Percentiles rank a stretch among this genome's conserved stretches.
These are phyloP conservation scores for Gnathonemus longibarbis DNA, from an alignment of 2,113 vertebrate species.

Conservation along the genomic window DNA sequence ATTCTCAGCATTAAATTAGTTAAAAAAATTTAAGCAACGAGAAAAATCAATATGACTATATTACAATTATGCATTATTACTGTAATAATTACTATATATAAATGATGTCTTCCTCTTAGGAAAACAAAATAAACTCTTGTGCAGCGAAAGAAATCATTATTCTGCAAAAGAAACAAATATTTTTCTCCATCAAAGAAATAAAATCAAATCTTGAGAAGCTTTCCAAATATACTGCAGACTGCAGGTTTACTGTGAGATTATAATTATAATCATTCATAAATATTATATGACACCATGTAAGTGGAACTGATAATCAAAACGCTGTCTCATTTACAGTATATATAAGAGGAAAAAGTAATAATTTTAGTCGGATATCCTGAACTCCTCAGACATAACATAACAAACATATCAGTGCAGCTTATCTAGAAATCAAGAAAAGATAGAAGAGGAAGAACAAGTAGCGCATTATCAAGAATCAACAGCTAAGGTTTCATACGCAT, in stretches of 20 bases:
- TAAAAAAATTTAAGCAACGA: slow-evolving; percentile 18
- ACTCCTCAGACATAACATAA: slow-evolving; percentile 43
- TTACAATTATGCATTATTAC: slow-evolving; percentile 53
- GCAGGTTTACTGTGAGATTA: slow-evolving; percentile 39
- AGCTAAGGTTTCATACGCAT: not conserved
- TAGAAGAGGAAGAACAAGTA: not conserved
- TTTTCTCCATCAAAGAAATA: slow-evolving; percentile 26
- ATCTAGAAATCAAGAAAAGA: slow-evolving; percentile 25
- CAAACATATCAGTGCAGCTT: slow-evolving; percentile 37
- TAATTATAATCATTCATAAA: slow-evolving; percentile 53
- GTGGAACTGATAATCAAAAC: slow-evolving; percentile 46
- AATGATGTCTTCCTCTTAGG: slow-evolving; percentile 47
- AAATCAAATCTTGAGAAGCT: slow-evolving; percentile 32
- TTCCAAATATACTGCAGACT: slow-evolving; percentile 27
- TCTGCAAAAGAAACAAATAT: slow-evolving; percentile 35
- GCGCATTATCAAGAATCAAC: slow-evolving; percentile 13
- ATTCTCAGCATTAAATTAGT: not conserved
- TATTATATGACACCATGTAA: slow-evolving; percentile 47
- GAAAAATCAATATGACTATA: slow-evolving; percentile 45
- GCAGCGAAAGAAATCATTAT: slow-evolving; percentile 42
- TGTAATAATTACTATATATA: slow-evolving; percentile 39
- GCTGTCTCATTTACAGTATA: slow-evolving; percentile 50
- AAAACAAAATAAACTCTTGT: slow-evolving; percentile 52
- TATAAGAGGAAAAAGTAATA: slow-evolving; percentile 38
- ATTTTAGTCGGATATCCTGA: slow-evolving; percentile 50